Evolutionary conservation across 2,113 vertebrate genomes (phyloP).

Genomic region (Ploceus nigricollis): DNA sequence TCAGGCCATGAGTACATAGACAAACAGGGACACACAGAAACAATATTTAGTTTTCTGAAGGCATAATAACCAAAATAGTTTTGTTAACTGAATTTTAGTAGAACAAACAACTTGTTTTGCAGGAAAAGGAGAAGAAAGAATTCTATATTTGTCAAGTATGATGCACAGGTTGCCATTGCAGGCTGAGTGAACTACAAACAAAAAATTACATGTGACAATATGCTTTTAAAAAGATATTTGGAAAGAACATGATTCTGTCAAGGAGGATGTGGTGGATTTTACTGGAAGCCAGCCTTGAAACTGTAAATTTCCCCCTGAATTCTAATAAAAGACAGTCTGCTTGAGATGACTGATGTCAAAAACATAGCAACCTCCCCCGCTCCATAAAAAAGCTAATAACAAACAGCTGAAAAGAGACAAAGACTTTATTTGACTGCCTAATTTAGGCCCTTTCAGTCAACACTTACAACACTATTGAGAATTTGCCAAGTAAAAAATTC

Average conservation of each 20-base stretch:
- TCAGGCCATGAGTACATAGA: not conserved
- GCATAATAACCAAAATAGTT: not conserved
- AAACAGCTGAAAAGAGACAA: not conserved
- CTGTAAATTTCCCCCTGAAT: not conserved
- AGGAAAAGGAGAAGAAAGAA: not conserved
- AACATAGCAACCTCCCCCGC: fast-evolving
- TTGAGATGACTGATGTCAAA: not conserved
- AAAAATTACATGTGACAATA: not conserved
- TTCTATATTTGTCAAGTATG: not conserved
- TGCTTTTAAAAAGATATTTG: not conserved
- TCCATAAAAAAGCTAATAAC: fast-evolving
- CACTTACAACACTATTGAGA: not conserved
- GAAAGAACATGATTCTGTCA: not conserved
- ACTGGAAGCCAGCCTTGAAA: not conserved
- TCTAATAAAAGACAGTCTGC: not conserved
- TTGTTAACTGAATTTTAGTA: not conserved
- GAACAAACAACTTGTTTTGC: not conserved
- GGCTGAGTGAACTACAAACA: not conserved
- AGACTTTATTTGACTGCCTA: not conserved
- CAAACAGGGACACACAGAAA: not conserved
- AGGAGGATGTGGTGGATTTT: fast-evolving
- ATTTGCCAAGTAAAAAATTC: not conserved
- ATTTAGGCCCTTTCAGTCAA: not conserved
- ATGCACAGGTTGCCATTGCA: not conserved
- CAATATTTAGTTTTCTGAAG: not conserved